Evolutionary conservation across 2,797 vertebrate species (phyloP), one percentile per base, ranked within the genome.

Genomic region (Rhincodon typus): DNA sequence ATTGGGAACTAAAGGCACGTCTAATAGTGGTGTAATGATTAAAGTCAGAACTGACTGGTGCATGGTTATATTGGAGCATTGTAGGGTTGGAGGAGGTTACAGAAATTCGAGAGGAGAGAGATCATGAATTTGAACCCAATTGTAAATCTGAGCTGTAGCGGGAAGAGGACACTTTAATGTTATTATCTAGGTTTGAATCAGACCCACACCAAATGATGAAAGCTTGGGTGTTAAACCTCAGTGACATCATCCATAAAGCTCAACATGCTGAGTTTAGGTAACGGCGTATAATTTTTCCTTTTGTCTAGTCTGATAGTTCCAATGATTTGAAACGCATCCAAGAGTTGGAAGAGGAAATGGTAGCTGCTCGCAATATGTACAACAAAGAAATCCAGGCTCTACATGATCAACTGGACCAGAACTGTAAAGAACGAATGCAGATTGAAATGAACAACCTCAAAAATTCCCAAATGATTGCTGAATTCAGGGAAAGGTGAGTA

Each of bases 301-400:
- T 17, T 57, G 46, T 23, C 42, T 30, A 95, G 94, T 4, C 30
- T 53, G 94, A 95, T 53, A 34, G 57, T 53, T 57, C 27, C 30
- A 77, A 34, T 19, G 70, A 95, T 50, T 53, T 95, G 30, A 95
- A 53, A 34, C 95, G 84, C 86, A 95, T 72, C 95, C 12, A n/a
- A 17, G 27, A 1, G 88, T 95, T 91, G 50, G 95, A 96, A 96
- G 95, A 96, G 21, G 86, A 96, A 69, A 38, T 19, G 0, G n/a
- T 82, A 66, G 46, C 82, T 0, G 0, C 88, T 95, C 34, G 95
- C 94, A 95, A 46, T 12, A 67, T 82, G 88, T 96, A 95, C 8
- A 95, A 96, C 87, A 96, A 96, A 30, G 91, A 94, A 96, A 96
- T 96, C 4, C 38, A 77, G 21, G 57, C 57, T 0, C 95, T 96